A percentile compares a stretch with the other conserved stretches of the same genome.
phyloP scores from a whole-genome alignment of 2,113 vertebrate species.

The Oryctolagus cuniculus region mOryCun1.1 NC_091442.1:23010501-23011000 shows the following conservation, averaged over 20 bases:
- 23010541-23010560: slow-evolving; percentile 12
- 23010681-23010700: background rate
- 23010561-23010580: slow-evolving; percentile 9
- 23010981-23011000: background rate
- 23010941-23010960: slow-evolving; percentile 35
- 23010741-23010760: slow-evolving; percentile 42
- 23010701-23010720: slow-evolving; percentile 25
- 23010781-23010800: slow-evolving; percentile 23
- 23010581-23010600: background rate
- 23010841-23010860: slow-evolving; percentile 18
- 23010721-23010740: slow-evolving; percentile 40
- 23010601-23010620: background rate
- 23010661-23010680: slow-evolving; percentile 45
- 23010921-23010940: background rate
- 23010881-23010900: background rate
- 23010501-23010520: slow-evolving; percentile 41
- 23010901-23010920: background rate
- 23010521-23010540: background rate
- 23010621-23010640: slow-evolving; percentile 13
- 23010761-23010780: background rate
- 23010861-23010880: slow-evolving; percentile 46
- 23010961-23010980: background rate
- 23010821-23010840: background rate
- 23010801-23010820: slow-evolving; percentile 20
- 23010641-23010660: background rate